Conservation (phyloP, 2,888 invertebrate species). For the Ichneumoninae sp. region DNA sequence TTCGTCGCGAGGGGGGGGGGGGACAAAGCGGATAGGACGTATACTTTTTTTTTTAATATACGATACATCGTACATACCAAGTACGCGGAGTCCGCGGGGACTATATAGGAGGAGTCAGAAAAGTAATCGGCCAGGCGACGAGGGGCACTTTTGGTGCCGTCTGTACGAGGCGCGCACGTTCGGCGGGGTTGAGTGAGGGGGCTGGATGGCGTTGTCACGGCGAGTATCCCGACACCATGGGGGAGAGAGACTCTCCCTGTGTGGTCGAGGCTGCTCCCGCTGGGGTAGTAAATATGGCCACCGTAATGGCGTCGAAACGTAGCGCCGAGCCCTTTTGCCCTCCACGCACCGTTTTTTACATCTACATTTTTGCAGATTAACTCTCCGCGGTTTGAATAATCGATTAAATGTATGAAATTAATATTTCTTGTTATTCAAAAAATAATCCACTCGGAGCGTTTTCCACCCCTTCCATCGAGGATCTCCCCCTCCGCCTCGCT, state of each 20-base stretch:
- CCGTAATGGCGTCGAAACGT: constrained; percentile 81
- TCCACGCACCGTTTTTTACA: constrained; percentile 2
- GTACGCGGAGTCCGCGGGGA: too few relatives aligned
- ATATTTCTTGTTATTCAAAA: too few relatives aligned
- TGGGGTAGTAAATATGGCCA: constrained; percentile 82
- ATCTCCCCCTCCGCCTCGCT: background rate
- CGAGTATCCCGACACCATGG: constrained; percentile 76
- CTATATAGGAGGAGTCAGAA: constrained; percentile 63
- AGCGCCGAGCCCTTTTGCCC: constrained; percentile 13
- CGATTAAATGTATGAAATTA: too few relatives aligned
- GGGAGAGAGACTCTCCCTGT: constrained; percentile 70
- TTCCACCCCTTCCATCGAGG: too few relatives aligned
- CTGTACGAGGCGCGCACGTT: constrained; percentile 63
- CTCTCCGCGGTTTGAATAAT: background rate
- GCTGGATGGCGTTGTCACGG: constrained; percentile 61
- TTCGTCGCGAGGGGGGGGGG: background rate
- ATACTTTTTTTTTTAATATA: background rate
- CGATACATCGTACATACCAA: too few relatives aligned
- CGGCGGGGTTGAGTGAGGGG: background rate
- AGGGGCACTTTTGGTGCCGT: constrained; percentile 54
- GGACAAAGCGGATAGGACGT: background rate
- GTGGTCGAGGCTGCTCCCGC: constrained; percentile 71
- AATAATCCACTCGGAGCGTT: background rate
- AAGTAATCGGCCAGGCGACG: constrained; percentile 57
- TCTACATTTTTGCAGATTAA: background rate